Conservation (phyloP, 2,797 vertebrate genomes). For the Cossypha caffra region DNA sequence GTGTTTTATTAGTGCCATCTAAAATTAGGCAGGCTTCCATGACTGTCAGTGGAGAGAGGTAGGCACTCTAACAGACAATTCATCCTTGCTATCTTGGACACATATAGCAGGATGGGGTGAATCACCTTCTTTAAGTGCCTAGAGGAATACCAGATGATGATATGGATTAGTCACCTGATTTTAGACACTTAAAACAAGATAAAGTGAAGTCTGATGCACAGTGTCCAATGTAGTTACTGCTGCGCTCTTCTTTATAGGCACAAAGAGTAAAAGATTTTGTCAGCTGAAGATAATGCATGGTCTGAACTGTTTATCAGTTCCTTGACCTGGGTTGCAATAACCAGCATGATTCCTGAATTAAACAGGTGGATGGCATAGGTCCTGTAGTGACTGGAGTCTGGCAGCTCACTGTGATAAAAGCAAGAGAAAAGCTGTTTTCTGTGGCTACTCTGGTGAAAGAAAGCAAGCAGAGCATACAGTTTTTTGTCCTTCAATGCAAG, state of each 20-base stretch:
- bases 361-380: background rate
- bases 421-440: background rate
- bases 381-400: background rate
- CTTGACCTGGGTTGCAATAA: background rate
- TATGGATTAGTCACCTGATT: slow-evolving; percentile 11
- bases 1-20: background rate
- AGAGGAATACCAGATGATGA: background rate
- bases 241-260: background rate
- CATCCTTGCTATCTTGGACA: background rate
- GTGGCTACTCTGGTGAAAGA: background rate
- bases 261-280: background rate
- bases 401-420: slow-evolving; percentile 22
- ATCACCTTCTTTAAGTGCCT: background rate
- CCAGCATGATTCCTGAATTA: background rate
- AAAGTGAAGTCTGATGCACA: background rate
- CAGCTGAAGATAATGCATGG: background rate
- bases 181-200: slow-evolving; percentile 8
- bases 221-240: background rate
- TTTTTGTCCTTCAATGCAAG: background rate
- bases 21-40: background rate
- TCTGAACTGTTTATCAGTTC: slow-evolving; percentile 33
- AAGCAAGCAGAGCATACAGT: background rate
- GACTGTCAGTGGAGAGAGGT: background rate
- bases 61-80: background rate
- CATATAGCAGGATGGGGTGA: background rate